Base-by-base conservation (phyloP, 2,113 vertebrate species). In the Poeciliopsis prolifica region DNA sequence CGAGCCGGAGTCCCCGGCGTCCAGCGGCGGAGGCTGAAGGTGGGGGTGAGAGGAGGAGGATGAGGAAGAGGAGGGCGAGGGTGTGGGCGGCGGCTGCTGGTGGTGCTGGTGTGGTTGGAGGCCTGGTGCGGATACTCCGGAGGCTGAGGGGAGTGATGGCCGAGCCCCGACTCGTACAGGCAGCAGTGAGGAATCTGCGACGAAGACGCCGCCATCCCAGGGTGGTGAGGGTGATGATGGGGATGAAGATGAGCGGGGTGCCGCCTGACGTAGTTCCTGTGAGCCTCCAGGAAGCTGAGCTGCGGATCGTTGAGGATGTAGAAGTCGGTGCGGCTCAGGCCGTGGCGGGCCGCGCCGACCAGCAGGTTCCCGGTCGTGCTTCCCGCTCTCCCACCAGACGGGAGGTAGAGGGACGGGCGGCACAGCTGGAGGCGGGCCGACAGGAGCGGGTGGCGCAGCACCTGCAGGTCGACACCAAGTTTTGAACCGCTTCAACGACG, bases 311-410 rank as follows among this genome's bases (percentile, higher is more conserved):
- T 98, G 88, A 99, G 96, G 92, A 99, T 97, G 88, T 97, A 99
- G 91, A 97, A 99, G 95, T 99, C 97, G 0, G 98, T 99, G 83
- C 98, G 97, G 85, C 95, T 98, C 61, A 99, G 89, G 68, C 98
- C 98, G 0, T 99, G 97, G 64, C 96, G 96, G 19, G 97, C 98
- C 0, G 96, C 96, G 54, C 98, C 98, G 0, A 97, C 93, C 15
- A 99, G 95, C 82, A 99, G 95, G 92, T 99, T n/a, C 97, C 0
- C 96, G 95, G 86, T 99, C 98, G 0, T 99, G 97, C 84, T 98
- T 99, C 33, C 96, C 97, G 1, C 97, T 97, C 84, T 99, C 98
- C 98, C 98, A 99, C 98, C 98, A 99, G 54, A 99, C 95, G 0
- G 98, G 76, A 99, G 95, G 92, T 98, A 99, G 70, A 98, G 96